A percentile compares a stretch with the other conserved stretches of the same genome.
phyloP scores from a whole-genome alignment of 1,140 invertebrate species.

The Asbolus verrucosus region DNA sequence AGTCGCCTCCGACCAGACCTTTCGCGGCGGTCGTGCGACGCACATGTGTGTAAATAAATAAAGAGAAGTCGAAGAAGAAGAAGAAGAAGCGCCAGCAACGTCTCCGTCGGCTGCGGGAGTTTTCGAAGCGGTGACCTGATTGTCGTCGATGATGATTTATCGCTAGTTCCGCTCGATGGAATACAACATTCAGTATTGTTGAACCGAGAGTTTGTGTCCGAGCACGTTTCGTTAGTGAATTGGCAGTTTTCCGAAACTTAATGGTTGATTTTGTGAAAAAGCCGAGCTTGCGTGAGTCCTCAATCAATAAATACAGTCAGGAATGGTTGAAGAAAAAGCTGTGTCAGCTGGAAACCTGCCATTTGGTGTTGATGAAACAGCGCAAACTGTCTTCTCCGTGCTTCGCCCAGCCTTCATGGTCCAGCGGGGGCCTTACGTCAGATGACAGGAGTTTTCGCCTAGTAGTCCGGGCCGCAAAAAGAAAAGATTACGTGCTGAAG shows the following conservation, averaged over 20 bases:
- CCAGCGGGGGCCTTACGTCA: conserved; percentile 52
- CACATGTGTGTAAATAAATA: conserved; percentile 18
- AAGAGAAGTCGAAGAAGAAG: conserved; percentile 1
- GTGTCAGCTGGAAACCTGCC: conserved; percentile 35
- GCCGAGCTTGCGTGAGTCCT: background rate
- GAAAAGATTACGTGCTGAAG: conserved; percentile 54
- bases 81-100: too few relatives aligned
- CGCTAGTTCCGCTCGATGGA: conserved; percentile 50
- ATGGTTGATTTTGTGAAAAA: conserved; percentile 47
- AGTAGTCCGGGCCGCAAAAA: conserved; percentile 54
- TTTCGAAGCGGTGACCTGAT: too few relatives aligned
- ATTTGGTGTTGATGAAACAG: conserved; percentile 44
- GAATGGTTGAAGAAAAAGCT: conserved; percentile 56
- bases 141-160: conserved; percentile 57
- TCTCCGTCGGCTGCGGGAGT: too few relatives aligned
- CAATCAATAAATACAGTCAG: conserved; percentile 46
- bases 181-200: conserved; percentile 47
- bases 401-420: conserved; percentile 41
- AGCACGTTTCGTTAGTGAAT: conserved; percentile 5
- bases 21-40: conserved; percentile 44
- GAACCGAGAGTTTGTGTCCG: background rate
- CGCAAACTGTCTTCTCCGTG: conserved; percentile 10
- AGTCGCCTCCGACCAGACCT: conserved; percentile 58
- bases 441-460: conserved; percentile 61
- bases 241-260: conserved; percentile 19